Percentiles rank a stretch among this genome's conserved stretches.
phyloP scores from a whole-genome alignment of 1,140 invertebrate genomes.

The Drosophila persimilis region DNA sequence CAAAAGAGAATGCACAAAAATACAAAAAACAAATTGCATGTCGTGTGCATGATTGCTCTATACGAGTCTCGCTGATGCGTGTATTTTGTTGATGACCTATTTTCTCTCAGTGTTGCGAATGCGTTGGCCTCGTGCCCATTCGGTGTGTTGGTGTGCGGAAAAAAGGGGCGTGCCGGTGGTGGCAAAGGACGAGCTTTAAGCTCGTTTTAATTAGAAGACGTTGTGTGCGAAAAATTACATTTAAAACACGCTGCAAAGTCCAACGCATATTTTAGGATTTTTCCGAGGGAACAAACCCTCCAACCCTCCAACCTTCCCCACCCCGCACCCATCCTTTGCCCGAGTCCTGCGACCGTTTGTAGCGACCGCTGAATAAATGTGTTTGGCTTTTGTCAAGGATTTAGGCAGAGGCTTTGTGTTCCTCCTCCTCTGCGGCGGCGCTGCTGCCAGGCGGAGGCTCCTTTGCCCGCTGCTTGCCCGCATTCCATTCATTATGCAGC shows the following conservation, averaged over 20 bases:
- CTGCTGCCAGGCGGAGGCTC: slow-evolving; percentile 12
- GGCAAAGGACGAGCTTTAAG: slow-evolving; percentile 59
- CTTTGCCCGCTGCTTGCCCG: slow-evolving; percentile 50
- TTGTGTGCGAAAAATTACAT: slow-evolving; percentile 69
- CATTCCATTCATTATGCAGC: slow-evolving; percentile 80
- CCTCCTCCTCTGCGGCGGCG: slow-evolving; percentile 7
- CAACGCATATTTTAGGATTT: slow-evolving; percentile 80
- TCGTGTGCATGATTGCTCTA: too few relatives aligned
- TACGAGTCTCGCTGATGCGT: too few relatives aligned
- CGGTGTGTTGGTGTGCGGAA: slow-evolving; percentile 41
- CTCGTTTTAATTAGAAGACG: slow-evolving; percentile 81
- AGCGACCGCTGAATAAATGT: slow-evolving; percentile 77
- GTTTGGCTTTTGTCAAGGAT: slow-evolving; percentile 79
- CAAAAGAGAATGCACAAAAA: too few relatives aligned
- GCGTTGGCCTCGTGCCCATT: slow-evolving; percentile 58
- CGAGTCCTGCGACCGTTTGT: slow-evolving; percentile 28
- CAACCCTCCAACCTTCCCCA: background rate
- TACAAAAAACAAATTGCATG: too few relatives aligned
- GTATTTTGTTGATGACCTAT: too few relatives aligned
- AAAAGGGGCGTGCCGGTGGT: slow-evolving; percentile 25
- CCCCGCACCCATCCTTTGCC: background rate
- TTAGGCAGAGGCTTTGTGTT: slow-evolving; percentile 64
- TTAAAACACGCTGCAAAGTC: slow-evolving; percentile 67
- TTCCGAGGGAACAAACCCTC: slow-evolving; percentile 13
- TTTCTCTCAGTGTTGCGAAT: too few relatives aligned